Evolutionary conservation across 2,888 invertebrate genomes (phyloP), one percentile per base, ranked within the genome.

Genomic region (Sarcophaga variegata): DNA sequence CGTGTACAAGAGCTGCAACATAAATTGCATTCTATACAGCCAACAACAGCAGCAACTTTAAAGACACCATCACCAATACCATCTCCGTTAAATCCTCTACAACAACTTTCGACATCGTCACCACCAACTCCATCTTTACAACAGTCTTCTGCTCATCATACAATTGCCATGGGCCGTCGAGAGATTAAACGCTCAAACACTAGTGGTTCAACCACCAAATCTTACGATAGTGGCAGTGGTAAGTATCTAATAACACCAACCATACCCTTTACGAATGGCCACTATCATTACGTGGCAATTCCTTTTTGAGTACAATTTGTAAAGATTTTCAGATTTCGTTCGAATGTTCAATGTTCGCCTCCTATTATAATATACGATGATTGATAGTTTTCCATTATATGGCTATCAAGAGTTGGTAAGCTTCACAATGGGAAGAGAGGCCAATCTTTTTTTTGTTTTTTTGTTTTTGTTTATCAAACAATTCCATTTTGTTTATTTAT

Each of bases 151-250:
- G 47, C 70, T 80, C 60, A 80, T 84, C 69, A 83, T 81, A 81
- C 78, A 89, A 83, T 83, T 83, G 88, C 85, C 85, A 93, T 93
- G 93, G 93, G 93, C 62, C 92, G 93, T 82, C 93, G 93, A 85
- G 93, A 93, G 90, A 93, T 93, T 89, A 93, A 93, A 88, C 92
- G 93, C 85, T 93, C 93, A 87, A 93, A 93, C 88, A 93, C 92
- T 72, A 92, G 93, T 89, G 91, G 92, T 81, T 93, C 92, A 88
- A 92, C 92, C 87, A 89, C 90, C 83, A 90, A 92, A 89, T 92
- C 93, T 85, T 93, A 92, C 83, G 92, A 93, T 88, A 91, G 92
- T 87, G 92, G 92, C 88, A 93, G 92, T 89, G 93, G 92, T 93
- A 90, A 93, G 92, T 93, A 87, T 67, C 67, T 27, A 71, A 49